A percentile compares a stretch with the other conserved stretches of the same genome.
Conservation (phyloP, 2,113 vertebrate genomes). For the Calidris pugnax region DNA sequence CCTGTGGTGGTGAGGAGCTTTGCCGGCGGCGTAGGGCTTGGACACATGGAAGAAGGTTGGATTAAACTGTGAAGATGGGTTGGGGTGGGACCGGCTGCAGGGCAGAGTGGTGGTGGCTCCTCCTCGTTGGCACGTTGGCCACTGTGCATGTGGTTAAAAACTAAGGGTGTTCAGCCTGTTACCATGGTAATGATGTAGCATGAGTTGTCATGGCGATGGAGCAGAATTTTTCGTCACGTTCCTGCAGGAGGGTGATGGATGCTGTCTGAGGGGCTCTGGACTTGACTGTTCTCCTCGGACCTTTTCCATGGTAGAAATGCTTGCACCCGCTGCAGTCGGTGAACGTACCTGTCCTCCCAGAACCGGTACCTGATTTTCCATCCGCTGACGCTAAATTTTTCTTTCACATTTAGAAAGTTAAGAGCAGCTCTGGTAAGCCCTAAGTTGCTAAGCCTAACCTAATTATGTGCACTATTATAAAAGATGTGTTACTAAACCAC, state of each 20-base stretch:
- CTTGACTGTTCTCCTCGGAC: neutral
- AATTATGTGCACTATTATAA: neutral
- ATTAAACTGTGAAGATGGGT: neutral
- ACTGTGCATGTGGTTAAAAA: slow-evolving; percentile 28
- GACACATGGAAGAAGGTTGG: neutral
- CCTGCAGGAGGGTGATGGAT: slow-evolving; percentile 40
- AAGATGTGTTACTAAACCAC: neutral
- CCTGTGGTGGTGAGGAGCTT: neutral
- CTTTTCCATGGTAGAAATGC: neutral
- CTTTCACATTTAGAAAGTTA: neutral
- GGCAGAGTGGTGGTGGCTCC: neutral
- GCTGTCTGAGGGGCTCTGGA: slow-evolving; percentile 27
- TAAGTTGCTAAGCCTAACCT: neutral
- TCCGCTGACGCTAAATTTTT: neutral
- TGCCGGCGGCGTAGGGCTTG: fast-evolving
- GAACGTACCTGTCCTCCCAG: neutral
- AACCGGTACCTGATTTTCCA: neutral
- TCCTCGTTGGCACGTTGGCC: neutral
- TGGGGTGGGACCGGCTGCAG: neutral
- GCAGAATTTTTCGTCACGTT: slow-evolving; percentile 24
- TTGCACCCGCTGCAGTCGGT: neutral
- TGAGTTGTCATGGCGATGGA: slow-evolving; percentile 74
- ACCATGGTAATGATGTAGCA: slow-evolving; percentile 69
- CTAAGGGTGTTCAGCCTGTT: slow-evolving; percentile 63
- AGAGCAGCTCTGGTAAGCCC: neutral